A percentile compares a stretch with the other conserved stretches of the same genome.
Evolutionary conservation across 1,140 invertebrate species (phyloP).

Genomic region (Zaprionus taronus): DNA sequence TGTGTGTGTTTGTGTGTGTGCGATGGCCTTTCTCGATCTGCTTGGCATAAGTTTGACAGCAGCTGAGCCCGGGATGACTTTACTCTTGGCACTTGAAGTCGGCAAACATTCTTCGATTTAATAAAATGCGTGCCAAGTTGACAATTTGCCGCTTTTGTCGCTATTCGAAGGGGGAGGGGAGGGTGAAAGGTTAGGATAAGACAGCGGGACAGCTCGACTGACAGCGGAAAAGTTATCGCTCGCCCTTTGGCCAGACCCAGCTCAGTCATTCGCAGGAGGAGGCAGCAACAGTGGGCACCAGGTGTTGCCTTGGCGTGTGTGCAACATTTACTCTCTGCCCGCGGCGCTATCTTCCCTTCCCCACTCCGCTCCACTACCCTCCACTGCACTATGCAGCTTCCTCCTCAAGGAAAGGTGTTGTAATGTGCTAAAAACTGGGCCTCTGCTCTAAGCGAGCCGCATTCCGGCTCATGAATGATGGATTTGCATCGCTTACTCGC

Average conservation of each 20-base stretch:
- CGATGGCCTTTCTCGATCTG: constrained; percentile 60
- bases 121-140: constrained; percentile 83
- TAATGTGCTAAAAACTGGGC: constrained; percentile 62
- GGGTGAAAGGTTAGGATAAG: constrained; percentile 16
- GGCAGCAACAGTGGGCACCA: constrained; percentile 47
- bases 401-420: constrained; percentile 58
- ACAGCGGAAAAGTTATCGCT: constrained; percentile 30
- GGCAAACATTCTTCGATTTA: constrained; percentile 77
- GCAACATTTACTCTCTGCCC: constrained; percentile 46
- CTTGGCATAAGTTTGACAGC: constrained; percentile 81
- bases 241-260: constrained; percentile 30
- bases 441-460: constrained; percentile 4
- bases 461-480: constrained; percentile 38
- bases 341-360: constrained; percentile 23
- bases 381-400: neutral
- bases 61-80: constrained; percentile 25
- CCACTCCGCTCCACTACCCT: neutral
- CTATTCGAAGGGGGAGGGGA: neutral
- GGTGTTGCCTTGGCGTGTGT: constrained; percentile 51
- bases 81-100: constrained; percentile 21
- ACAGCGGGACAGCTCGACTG: constrained; percentile 11
- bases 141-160: constrained; percentile 57
- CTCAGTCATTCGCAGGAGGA: constrained; percentile 5
- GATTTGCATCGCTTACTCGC: constrained; percentile 46
- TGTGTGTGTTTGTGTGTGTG: no score